Base-by-base conservation (phyloP, 2,888 invertebrate species). In the Conchocele bisecta region DNA sequence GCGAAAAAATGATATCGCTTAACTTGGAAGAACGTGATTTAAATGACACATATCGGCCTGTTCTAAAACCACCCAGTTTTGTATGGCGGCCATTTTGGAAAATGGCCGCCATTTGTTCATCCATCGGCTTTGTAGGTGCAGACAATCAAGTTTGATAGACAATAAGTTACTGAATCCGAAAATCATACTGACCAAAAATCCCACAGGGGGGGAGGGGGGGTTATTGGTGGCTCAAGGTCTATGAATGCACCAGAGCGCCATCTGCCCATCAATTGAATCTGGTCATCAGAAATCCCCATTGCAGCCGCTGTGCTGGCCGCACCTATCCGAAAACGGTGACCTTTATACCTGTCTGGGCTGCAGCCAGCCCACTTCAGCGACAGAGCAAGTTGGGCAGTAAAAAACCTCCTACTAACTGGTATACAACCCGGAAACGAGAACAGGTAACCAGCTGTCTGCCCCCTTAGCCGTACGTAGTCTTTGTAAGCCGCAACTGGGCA, bases 191-290 rank as follows among this genome's bases (percentile, higher is more conserved):
- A n/a, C n/a, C n/a, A n/a, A n/a, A n/a, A n/a, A n/a, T n/a, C n/a
- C n/a, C n/a, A n/a, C n/a, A n/a, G n/a, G n/a, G n/a, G n/a, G n/a
- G n/a, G n/a, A n/a, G n/a, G n/a, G n/a, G n/a, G n/a, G n/a, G n/a
- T n/a, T n/a, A n/a, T n/a, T n/a, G n/a, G n/a, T n/a, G n/a, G n/a
- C n/a, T n/a, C n/a, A n/a, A n/a, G n/a, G n/a, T n/a, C n/a, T n/a
- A n/a, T 56, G n/a, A 56, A 56, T 2, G 56, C 56, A 9, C 24
- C 13, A 6, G 56, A 56, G 15, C 41, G 37, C 56, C 56, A 22
- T 26, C 41, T 22, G 1, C 56, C 56, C 39, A 56, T 39, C 29
- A 39, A 24, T 13, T 37, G 54, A 39, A 54, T 54, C 22, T 33
- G n/a, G 13, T 28, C 28, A 4, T 56, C 39, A 7, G 56, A 56